phyloP scores from a whole-genome alignment of 2,888 invertebrate species.

The Watsonalla binaria region DNA sequence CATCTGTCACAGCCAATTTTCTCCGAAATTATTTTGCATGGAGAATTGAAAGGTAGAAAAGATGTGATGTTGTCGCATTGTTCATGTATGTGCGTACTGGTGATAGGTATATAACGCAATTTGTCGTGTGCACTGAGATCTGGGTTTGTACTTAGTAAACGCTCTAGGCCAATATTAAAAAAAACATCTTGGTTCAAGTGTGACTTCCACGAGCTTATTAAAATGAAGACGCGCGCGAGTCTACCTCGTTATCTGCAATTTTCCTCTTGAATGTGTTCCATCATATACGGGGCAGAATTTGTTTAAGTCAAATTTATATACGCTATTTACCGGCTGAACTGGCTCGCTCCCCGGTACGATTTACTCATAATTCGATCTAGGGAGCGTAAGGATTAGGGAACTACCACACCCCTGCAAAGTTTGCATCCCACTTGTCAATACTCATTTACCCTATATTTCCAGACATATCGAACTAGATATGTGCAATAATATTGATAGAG shows the following conservation, averaged over 20 bases:
- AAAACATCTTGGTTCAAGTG: conserved; percentile 4
- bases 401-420: background rate
- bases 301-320: conserved; percentile 56
- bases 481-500: too few relatives aligned
- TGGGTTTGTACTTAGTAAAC: too few relatives aligned
- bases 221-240: conserved; percentile 25
- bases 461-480: too few relatives aligned
- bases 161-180: too few relatives aligned
- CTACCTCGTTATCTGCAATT: conserved; percentile 38
- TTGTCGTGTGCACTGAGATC: too few relatives aligned
- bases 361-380: conserved; percentile 45
- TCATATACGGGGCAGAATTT: conserved; percentile 46
- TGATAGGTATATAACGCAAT: too few relatives aligned
- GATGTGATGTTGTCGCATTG: too few relatives aligned
- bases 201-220: conserved; percentile 23
- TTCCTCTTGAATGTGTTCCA: conserved; percentile 39
- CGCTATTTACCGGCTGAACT: conserved; percentile 51
- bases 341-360: conserved; percentile 33
- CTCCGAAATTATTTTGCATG: too few relatives aligned
- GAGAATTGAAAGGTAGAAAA: too few relatives aligned
- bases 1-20: conserved; percentile 1
- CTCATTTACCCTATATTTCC: too few relatives aligned
- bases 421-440: background rate
- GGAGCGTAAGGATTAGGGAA: background rate
- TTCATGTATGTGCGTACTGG: too few relatives aligned